Evolutionary conservation across 2,888 invertebrate species (phyloP).

Genomic region (Endomychus coccineus): DNA sequence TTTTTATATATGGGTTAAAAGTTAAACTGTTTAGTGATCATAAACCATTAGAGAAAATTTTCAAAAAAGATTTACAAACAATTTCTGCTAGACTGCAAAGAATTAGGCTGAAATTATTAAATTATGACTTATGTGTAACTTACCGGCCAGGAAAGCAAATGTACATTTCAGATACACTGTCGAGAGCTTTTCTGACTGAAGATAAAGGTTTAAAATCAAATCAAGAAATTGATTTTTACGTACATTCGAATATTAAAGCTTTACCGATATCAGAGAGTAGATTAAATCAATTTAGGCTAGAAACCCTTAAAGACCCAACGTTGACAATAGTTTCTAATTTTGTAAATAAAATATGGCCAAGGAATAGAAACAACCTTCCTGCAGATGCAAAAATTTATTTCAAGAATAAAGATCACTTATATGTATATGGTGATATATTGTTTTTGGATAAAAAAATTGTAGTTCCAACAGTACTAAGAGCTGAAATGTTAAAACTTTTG

Average conservation of each 20-base stretch:
- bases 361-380: conserved; percentile 4
- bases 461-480: conserved; percentile 3
- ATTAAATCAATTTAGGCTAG: conserved; percentile 17
- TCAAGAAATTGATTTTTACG: conserved; percentile 17
- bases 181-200: conserved; percentile 18
- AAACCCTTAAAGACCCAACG: conserved; percentile 14
- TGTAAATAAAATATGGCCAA: conserved; percentile 18
- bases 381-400: not conserved
- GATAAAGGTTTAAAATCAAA: conserved; percentile 6
- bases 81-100: conserved; percentile 27
- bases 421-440: not conserved
- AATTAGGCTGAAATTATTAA: conserved; percentile 27
- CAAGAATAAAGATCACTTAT: not conserved
- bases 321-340: conserved; percentile 15
- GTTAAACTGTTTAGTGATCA: not conserved
- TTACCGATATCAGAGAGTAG: conserved; percentile 20
- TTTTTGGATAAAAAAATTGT: conserved; percentile 8
- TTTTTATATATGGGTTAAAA: not conserved
- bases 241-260: conserved; percentile 18
- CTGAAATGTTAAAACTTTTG: conserved; percentile 4
- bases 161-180: conserved; percentile 24
- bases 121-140: conserved; percentile 25
- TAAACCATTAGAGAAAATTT: conserved; percentile 1
- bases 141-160: conserved; percentile 27
- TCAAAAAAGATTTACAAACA: conserved; percentile 15